Base-by-base conservation (phyloP, 2,113 vertebrate species). In the Macaca mulatta region DNA sequence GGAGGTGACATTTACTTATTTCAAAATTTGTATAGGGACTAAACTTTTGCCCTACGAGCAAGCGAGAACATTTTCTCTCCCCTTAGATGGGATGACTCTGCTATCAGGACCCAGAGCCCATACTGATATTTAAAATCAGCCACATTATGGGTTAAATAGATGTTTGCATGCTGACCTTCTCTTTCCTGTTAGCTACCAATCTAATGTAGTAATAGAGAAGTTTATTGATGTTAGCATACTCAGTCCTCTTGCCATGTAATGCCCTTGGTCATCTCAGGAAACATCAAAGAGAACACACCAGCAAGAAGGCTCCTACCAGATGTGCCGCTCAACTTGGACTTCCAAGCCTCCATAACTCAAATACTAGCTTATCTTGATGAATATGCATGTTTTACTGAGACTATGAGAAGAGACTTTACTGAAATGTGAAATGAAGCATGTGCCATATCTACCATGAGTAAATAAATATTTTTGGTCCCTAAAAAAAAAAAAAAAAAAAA, bases 1-100 rank as follows among this genome's bases (percentile, higher is more conserved):
- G 40, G 18, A 90, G 59, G 52, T 90, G 57, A 87, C 50, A 48
- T 88, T 79, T 75, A 70, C 20, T 96, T 83, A 89, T 72, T 93
- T 83, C 8, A 81, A 5, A 90, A 50, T 97, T 90, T 95, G 82
- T 84, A 3, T 23, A 64, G 38, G n/a, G 40, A n/a, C n/a, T 80
- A 70, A 88, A 64, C 27, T 69, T 94, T 80, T 93, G 30, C 32
- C 43, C 16, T 45, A 2, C 64, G 57, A 89, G 40, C 64, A 90
- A 87, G 93, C 69, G 55, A 95, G 69, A 72, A 83, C 3, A 20
- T 32, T 61, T 81, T 93, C n/a, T 50, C 59, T 70, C 8, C 10
- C 18, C 52, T 77, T 81, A 40, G 59, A 75, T 90, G 61, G 22
- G 40, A 50, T 67, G 45, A 50, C 45, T 90, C 20, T 92, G 55